A percentile compares a stretch with the other conserved stretches of the same genome.
phyloP scores from a whole-genome alignment of 1,140 invertebrate genomes.

The Eupristina koningsbergeri region DNA sequence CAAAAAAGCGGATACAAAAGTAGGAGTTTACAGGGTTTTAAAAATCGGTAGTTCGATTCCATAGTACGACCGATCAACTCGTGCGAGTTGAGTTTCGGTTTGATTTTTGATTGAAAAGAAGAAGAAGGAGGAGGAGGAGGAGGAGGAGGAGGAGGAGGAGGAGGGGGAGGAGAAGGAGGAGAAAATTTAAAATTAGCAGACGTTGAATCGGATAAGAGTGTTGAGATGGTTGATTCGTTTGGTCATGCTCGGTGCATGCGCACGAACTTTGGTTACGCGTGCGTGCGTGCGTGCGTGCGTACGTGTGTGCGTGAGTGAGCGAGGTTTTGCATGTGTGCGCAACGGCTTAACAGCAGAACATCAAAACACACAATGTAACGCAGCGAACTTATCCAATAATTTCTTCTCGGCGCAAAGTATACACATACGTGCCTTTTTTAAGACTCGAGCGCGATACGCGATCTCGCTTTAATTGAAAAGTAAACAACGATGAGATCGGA shows the following conservation, averaged over 20 bases:
- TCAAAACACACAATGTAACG: not conserved
- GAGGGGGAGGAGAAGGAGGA: too few relatives aligned
- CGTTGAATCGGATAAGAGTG: not conserved
- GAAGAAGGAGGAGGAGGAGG: not conserved
- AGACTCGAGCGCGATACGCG: not conserved
- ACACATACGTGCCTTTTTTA: conserved; percentile 9
- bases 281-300: not conserved
- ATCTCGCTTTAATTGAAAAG: conserved; percentile 49
- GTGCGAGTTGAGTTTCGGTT: not conserved
- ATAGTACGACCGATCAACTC: not conserved
- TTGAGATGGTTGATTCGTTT: not conserved
- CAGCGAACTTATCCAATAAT: not conserved
- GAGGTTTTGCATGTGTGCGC: too few relatives aligned
- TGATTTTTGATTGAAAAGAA: not conserved
- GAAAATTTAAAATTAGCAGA: conserved; percentile 33
- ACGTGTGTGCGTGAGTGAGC: not conserved
- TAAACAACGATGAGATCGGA: conserved; percentile 37
- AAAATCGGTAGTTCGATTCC: not conserved
- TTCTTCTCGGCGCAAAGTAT: not conserved
- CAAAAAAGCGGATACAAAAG: too few relatives aligned
- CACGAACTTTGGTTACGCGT: not conserved
- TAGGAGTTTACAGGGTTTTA: not conserved
- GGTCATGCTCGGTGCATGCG: not conserved
- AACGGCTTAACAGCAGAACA: conserved; percentile 10
- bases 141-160: not conserved